Percentiles rank a stretch among this genome's conserved stretches.
phyloP scores from a whole-genome alignment of 2,797 vertebrate genomes.

The Tapirus indicus region DNA sequence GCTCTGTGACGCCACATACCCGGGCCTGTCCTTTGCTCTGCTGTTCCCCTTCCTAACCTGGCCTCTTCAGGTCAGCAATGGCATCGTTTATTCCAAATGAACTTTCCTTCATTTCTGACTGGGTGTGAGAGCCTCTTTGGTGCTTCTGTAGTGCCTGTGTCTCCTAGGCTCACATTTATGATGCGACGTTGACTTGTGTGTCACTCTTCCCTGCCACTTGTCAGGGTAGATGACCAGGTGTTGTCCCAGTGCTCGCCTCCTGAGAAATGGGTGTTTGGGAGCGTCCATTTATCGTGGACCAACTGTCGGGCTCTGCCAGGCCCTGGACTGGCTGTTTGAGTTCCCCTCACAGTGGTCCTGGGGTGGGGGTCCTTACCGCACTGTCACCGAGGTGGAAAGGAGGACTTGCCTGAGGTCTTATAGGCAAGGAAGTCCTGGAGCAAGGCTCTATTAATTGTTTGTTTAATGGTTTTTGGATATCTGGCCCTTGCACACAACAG shows the following conservation, averaged over 20 bases:
- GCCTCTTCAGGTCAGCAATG: not conserved
- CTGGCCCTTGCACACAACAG: not conserved
- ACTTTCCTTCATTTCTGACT: not conserved
- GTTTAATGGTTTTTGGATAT: not conserved
- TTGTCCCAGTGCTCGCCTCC: not conserved
- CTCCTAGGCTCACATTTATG: not conserved
- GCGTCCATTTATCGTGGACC: not conserved
- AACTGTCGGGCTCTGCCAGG: not conserved
- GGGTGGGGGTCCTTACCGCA: not conserved
- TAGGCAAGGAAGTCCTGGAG: not conserved
- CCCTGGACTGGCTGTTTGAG: not conserved
- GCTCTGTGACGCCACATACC: not conserved
- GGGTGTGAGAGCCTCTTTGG: not conserved
- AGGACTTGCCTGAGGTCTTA: not conserved
- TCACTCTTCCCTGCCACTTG: not conserved
- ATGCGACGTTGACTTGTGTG: not conserved
- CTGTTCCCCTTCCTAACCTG: not conserved
- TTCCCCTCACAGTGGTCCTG: not conserved
- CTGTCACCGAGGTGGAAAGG: not conserved
- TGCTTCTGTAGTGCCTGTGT: not conserved
- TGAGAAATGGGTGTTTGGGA: not conserved
- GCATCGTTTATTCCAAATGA: not conserved
- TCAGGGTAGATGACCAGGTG: not conserved
- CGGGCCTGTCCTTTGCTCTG: not conserved
- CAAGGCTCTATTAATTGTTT: not conserved